Percentiles rank a stretch among this genome's conserved stretches.
Evolutionary conservation across 2,888 invertebrate genomes (phyloP).

Genomic region (Athalia rosae): DNA sequence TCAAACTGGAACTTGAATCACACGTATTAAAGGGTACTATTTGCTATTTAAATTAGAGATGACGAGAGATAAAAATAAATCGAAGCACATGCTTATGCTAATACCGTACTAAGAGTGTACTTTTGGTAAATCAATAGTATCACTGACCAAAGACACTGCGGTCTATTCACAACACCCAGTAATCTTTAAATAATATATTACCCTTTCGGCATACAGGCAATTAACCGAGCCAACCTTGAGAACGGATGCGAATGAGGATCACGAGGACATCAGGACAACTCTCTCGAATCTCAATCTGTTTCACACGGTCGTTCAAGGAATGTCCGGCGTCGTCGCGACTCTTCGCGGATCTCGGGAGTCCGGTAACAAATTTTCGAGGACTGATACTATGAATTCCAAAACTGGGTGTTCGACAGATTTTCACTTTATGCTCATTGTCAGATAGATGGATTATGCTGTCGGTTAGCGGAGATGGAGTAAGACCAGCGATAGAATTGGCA

Average conservation of each 20-base stretch:
- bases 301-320: slow-evolving; percentile 54
- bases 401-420: neutral
- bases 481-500: slow-evolving; percentile 60
- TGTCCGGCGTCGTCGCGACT: slow-evolving; percentile 57
- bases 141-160: too few species aligned
- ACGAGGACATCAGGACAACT: slow-evolving; percentile 48
- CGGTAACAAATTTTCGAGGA: slow-evolving; percentile 51
- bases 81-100: too few species aligned
- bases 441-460: slow-evolving; percentile 68
- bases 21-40: too few species aligned
- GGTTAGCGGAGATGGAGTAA: slow-evolving; percentile 60
- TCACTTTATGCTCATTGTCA: slow-evolving; percentile 50
- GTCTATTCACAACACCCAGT: too few species aligned
- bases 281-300: slow-evolving; percentile 53
- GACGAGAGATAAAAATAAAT: too few species aligned
- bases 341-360: slow-evolving; percentile 59
- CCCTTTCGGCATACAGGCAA: slow-evolving; percentile 3
- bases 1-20: too few species aligned
- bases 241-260: neutral
- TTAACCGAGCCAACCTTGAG: neutral
- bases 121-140: too few species aligned
- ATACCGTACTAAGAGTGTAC: too few species aligned
- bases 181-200: neutral
- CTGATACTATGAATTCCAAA: neutral
- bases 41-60: too few species aligned